Percentiles rank a stretch among this genome's conserved stretches.
These are phyloP conservation scores for Bos javanicus DNA, from an alignment of 2,113 vertebrate genomes.

Conservation along the genomic window DNA sequence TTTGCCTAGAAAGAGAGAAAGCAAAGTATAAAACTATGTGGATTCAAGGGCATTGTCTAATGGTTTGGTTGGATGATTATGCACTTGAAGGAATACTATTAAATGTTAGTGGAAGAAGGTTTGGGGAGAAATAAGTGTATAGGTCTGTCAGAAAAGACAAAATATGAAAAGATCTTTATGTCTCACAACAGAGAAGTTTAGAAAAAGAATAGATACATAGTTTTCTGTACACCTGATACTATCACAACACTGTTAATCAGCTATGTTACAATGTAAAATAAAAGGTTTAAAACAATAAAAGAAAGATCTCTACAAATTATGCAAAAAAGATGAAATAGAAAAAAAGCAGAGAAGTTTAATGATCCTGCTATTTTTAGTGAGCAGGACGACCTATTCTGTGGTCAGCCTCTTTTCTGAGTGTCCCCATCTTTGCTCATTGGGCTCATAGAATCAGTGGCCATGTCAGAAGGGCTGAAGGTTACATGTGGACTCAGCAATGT, in stretches of 20 bases:
- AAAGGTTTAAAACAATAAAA: not conserved
- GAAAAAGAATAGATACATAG: not conserved
- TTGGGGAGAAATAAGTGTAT: not conserved
- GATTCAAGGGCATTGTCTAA: not conserved
- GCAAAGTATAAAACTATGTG: not conserved
- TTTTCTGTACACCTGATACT: not conserved
- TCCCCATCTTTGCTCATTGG: not conserved
- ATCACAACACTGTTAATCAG: not conserved
- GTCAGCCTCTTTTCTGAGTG: not conserved
- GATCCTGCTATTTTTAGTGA: not conserved
- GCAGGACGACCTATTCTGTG: not conserved
- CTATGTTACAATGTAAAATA: not conserved
- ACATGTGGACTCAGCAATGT: rapidly evolving
- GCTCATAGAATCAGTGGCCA: not conserved
- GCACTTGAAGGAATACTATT: not conserved
- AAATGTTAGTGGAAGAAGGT: not conserved
- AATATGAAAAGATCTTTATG: not conserved
- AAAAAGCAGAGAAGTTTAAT: not conserved
- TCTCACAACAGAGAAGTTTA: not conserved
- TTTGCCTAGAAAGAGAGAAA: not conserved
- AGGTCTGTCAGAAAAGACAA: not conserved
- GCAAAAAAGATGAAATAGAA: not conserved
- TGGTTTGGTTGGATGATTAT: not conserved
- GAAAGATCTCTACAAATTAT: not conserved
- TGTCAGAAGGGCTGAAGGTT: not conserved